Evolutionary conservation across 2,888 invertebrate genomes (phyloP).

Genomic region (Harpalus rubripes): DNA sequence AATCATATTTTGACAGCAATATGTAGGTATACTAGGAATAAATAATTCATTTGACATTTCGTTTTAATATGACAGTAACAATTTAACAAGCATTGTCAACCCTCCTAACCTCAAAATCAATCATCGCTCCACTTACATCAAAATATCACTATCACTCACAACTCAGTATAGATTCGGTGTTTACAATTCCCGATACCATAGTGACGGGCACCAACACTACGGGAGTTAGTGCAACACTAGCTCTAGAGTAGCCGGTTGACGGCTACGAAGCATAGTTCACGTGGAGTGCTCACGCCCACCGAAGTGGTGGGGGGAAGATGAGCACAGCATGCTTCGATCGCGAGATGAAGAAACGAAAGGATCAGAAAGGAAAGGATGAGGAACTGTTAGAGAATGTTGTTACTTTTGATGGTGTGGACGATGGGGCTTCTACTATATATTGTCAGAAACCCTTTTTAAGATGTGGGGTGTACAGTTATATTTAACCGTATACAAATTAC

Average conservation of each 20-base stretch:
- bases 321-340: background rate
- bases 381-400: too few relatives aligned
- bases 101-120: too few relatives aligned
- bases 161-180: background rate
- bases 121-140: background rate
- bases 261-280: conserved; percentile 56
- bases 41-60: too few relatives aligned
- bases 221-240: conserved; percentile 55
- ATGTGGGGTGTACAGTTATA: too few relatives aligned
- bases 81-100: too few relatives aligned
- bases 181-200: background rate
- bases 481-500: too few relatives aligned
- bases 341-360: background rate
- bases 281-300: conserved; percentile 40
- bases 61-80: too few relatives aligned
- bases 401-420: too few relatives aligned
- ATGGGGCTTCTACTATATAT: too few relatives aligned
- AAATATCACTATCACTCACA: background rate
- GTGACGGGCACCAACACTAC: conserved; percentile 40
- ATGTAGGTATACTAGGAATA: too few relatives aligned
- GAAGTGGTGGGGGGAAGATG: conserved; percentile 30
- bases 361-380: background rate
- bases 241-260: background rate
- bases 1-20: too few relatives aligned
- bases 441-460: too few relatives aligned